Conservation (phyloP, 2,113 vertebrate species). For the Triplophysa siluroides region DNA sequence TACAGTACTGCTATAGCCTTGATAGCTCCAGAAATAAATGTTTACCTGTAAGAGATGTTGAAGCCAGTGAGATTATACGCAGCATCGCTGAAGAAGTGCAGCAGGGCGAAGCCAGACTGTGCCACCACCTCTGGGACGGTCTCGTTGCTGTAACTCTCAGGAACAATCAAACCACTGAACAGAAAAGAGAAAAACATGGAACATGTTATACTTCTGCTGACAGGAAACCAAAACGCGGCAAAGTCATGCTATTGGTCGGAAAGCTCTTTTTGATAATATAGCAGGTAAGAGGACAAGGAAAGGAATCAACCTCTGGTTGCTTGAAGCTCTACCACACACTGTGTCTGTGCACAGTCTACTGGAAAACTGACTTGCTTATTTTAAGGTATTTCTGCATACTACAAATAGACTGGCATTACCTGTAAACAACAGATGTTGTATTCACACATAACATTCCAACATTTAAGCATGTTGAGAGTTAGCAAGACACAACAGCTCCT, state of each 20-base stretch:
- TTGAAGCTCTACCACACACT: too few species aligned
- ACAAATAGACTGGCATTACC: too few species aligned
- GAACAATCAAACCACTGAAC: slow-evolving; percentile 92
- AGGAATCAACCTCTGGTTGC: too few species aligned
- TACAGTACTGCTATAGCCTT: not conserved
- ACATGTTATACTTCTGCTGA: not conserved
- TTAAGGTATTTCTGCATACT: too few species aligned
- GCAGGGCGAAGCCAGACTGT: slow-evolving; percentile 86
- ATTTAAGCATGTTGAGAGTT: not conserved
- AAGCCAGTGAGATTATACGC: slow-evolving; percentile 98
- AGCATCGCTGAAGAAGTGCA: slow-evolving; percentile 98
- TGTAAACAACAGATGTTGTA: not conserved
- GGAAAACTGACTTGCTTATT: too few species aligned
- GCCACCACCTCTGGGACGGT: slow-evolving; percentile 91
- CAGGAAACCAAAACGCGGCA: not conserved
- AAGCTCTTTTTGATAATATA: too few species aligned
- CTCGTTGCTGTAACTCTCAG: slow-evolving; percentile 89
- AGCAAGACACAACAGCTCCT: not conserved
- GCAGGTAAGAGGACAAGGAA: too few species aligned
- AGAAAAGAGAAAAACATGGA: not conserved
- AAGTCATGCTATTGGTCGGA: not conserved
- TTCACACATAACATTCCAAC: not conserved
- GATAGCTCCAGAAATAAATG: not conserved
- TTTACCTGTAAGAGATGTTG: slow-evolving; percentile 91
- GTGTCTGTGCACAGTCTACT: too few species aligned